These are phyloP conservation scores for Halcyon senegalensis DNA, from an alignment of 2,113 vertebrate species.

Conservation along the genomic window DNA sequence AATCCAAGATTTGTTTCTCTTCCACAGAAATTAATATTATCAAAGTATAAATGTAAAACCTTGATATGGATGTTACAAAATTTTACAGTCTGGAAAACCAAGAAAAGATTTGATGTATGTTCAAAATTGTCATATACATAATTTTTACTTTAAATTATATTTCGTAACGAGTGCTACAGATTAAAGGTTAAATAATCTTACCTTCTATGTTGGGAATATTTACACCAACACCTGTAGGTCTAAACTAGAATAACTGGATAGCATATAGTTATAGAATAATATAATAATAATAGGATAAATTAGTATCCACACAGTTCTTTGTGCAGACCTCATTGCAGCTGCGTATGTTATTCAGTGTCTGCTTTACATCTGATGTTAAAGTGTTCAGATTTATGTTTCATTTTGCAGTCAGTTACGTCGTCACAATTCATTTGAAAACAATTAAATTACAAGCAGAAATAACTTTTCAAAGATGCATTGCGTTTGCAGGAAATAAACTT, in stretches of 20 bases:
- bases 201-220: background rate
- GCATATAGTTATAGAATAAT: background rate
- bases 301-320: background rate
- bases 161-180: rapidly evolving
- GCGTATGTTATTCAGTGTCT: background rate
- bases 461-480: background rate
- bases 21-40: background rate
- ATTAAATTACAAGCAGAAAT: background rate
- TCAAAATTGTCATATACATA: background rate
- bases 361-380: background rate
- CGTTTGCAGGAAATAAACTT: background rate
- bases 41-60: background rate
- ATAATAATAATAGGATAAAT: background rate
- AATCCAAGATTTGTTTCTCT: background rate
- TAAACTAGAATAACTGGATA: too few relatives aligned
- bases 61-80: background rate
- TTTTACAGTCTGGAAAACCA: background rate
- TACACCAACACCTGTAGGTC: background rate
- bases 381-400: background rate
- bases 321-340: background rate
- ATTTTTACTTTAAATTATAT: background rate
- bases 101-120: background rate
- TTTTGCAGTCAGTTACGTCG: background rate
- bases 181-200: background rate
- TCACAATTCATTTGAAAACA: background rate